Evolutionary conservation across 2,113 vertebrate species (phyloP).

Genomic region (Xiphophorus couchianus): DNA sequence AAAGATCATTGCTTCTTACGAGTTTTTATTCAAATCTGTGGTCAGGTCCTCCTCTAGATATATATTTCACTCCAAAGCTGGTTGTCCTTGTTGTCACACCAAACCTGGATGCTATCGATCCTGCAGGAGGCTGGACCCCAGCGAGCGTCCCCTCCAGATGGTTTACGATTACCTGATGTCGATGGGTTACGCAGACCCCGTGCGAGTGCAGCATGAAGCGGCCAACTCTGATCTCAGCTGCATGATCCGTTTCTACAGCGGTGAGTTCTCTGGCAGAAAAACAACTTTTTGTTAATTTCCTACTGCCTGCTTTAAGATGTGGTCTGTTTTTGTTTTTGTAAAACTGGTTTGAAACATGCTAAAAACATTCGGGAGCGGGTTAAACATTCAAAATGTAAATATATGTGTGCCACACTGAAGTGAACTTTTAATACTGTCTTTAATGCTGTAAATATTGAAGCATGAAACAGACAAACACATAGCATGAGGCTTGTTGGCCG

Average conservation of each 20-base stretch:
- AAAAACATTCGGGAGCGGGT: not conserved
- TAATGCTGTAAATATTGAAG: not conserved
- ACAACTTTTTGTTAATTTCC: conserved; percentile 13
- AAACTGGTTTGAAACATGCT: conserved; percentile 1
- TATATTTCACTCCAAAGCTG: not conserved
- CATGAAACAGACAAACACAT: conserved; percentile 18
- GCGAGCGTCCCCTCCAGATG: conserved; percentile 91
- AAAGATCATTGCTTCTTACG: not conserved
- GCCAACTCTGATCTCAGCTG: conserved; percentile 94
- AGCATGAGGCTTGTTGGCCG: conserved; percentile 24
- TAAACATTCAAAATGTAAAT: not conserved
- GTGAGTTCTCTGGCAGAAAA: conserved; percentile 79
- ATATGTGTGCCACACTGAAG: not conserved
- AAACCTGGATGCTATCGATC: conserved; percentile 9
- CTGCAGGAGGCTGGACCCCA: conserved; percentile 88
- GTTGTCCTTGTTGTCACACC: not conserved
- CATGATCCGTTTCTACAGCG: conserved; percentile 94
- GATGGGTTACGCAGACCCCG: conserved; percentile 88
- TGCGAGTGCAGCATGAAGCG: conserved; percentile 91
- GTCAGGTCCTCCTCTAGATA: too few relatives aligned
- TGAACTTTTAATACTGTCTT: too few relatives aligned
- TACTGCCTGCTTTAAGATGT: conserved; percentile 16
- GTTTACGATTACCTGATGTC: conserved; percentile 91
- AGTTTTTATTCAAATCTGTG: not conserved
- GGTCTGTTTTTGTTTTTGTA: not conserved